Base-by-base conservation (phyloP, 2,797 vertebrate genomes). In the Arremon brunneinucha region DNA sequence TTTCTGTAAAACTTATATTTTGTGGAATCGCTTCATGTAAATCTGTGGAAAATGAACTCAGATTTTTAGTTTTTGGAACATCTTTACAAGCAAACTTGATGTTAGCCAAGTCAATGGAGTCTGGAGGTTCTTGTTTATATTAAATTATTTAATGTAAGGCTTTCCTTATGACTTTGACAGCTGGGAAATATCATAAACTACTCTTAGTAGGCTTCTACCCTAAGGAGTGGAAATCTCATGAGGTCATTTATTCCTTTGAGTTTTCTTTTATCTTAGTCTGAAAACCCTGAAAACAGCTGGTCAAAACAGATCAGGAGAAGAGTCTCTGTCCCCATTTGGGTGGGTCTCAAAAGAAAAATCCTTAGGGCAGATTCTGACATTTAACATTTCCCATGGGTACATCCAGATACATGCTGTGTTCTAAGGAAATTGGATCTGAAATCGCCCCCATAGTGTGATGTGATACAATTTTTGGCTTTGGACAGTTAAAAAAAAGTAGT, bases 161-260 rank as follows among this genome's bases (percentile, higher is more conserved):
- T 94, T 91, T 95, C 37, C 24, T 90, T 90, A 74, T 60, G 59
- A 83, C 41, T 86, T 91, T 67, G 63, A 75, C 79, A 94, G 74
- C 72, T 94, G 87, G 67, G 37, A 90, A 96, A 79, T 79, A 84
- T 55, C 50, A 57, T 68, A 75, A 95, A 87, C 59, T 93, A 47
- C 22, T 88, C 30, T 83, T 76, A 67, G 80, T 27, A 56, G 62
- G 59, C 24, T 91, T 96, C 62, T 90, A 26, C 55, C 52, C 52
- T 76, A 55, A 79, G 65, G 65, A 95, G 34, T 79, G 70, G 78
- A 95, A 96, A 94, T 93, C 84, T 91, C 74, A 41, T 74, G 85
- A 91, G 79, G 53, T 91, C 55, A 91, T 72, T 69, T 88, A 24
- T 86, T 90, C 77, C 79, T 88, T 23, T 79, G 84, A 72, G 35